Evolutionary conservation across 2,113 vertebrate species (phyloP).

Genomic region (Etia nguti): DNA sequence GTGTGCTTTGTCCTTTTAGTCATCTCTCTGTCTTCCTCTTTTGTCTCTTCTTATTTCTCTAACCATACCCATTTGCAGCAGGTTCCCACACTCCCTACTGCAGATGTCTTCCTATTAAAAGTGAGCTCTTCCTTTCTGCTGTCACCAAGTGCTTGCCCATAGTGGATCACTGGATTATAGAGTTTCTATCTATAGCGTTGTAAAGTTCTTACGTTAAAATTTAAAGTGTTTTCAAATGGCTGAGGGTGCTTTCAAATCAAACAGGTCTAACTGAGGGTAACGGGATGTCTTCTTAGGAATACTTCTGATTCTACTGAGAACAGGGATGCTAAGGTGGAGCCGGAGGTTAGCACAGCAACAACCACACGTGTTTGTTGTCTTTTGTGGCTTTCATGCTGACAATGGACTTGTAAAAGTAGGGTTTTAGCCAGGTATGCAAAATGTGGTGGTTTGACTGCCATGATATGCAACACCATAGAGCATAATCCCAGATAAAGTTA

Average conservation of each 20-base stretch:
- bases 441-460: not conserved
- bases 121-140: not conserved
- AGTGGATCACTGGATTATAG: fast-evolving
- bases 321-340: not conserved
- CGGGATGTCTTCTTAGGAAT: not conserved
- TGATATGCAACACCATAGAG: not conserved
- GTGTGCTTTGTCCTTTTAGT: not conserved
- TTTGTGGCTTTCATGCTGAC: not conserved
- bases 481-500: not conserved
- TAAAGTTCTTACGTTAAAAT: not conserved
- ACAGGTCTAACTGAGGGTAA: not conserved
- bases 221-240: fast-evolving
- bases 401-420: not conserved
- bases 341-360: not conserved
- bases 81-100: not conserved
- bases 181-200: not conserved
- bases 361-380: not conserved
- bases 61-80: not conserved
- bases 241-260: not conserved
- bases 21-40: not conserved
- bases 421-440: not conserved
- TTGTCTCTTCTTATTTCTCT: not conserved
- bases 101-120: not conserved
- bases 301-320: not conserved
- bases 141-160: not conserved